Evolutionary conservation across 1,140 invertebrate genomes (phyloP).

Genomic region (Frieseomelitta varia): DNA sequence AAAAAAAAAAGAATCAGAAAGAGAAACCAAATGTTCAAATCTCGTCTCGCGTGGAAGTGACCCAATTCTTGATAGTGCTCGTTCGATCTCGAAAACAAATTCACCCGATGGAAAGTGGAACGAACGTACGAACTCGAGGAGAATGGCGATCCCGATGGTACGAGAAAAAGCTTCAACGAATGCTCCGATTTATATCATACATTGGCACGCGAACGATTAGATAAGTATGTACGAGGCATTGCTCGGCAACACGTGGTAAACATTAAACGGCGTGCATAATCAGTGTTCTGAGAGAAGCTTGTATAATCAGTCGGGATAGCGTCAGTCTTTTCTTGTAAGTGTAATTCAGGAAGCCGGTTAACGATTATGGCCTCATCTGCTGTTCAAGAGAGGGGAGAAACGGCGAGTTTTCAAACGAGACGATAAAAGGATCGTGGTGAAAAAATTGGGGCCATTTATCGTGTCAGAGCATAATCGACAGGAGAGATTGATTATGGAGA

Average conservation of each 20-base stretch:
- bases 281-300: not conserved
- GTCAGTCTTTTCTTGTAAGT: not conserved
- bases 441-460: not conserved
- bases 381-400: not conserved
- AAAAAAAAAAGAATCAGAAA: not conserved
- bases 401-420: not conserved
- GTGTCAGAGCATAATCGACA: not conserved
- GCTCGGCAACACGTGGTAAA: conserved; percentile 37
- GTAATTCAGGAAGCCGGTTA: not conserved
- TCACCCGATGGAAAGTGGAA: too few relatives aligned
- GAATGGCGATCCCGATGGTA: not conserved
- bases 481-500: not conserved
- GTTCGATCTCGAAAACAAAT: not conserved
- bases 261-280: conserved; percentile 5
- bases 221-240: not conserved
- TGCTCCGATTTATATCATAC: not conserved
- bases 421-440: not conserved
- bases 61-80: not conserved
- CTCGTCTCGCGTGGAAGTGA: not conserved
- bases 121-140: too few relatives aligned
- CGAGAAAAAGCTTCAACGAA: not conserved
- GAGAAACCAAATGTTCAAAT: not conserved
- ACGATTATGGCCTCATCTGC: not conserved
- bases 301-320: not conserved
- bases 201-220: conserved; percentile 20